Base-by-base conservation (phyloP, 2,113 vertebrate genomes). In the Phalacrocorax brasilianus region DNA sequence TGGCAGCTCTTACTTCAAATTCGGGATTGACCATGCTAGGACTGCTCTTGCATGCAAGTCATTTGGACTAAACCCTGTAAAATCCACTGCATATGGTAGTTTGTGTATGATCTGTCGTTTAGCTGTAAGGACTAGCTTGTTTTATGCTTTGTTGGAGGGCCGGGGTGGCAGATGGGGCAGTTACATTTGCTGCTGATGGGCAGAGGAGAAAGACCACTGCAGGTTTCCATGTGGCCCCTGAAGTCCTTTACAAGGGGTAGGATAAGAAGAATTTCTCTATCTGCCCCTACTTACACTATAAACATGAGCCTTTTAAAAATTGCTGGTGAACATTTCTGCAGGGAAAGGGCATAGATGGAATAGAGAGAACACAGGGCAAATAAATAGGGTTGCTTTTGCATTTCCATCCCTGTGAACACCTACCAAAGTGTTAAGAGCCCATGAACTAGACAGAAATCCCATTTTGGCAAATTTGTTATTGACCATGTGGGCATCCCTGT, bases 171-270 rank as follows among this genome's bases (percentile, higher is more conserved):
- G 88, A 95, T 95, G 83, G 72, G 95, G 79, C 56, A 81, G 73
- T 95, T 94, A 92, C 89, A 87, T 96, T 87, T 96, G 63, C 66
- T 85, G 35, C 22, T 92, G 80, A 79, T 70, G 15, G 71, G n/a
- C 66, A 72, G 49, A 87, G 70, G 55, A 80, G 30, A 59, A 14
- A 58, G 14, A 13, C 30, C 78, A 40, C 56, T 86, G 45, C 44
- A 82, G 70, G 35, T 92, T 89, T 95, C 80, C 66, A 27, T 44
- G 49, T n/a, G 53, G 45, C 26, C 52, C 56, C 83, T 92, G 76
- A 88, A 90, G 38, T 88, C 35, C 55, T 91, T 91, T 84, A 67
- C 38, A 93, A 80, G 18, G 71, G 55, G 7, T 63, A 93, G 38
- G 18, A 19, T 47, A 45, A 18, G 28, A 82, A 24, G 28, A 92